Percentiles rank a stretch among this genome's conserved stretches.
Evolutionary conservation across 2,113 vertebrate genomes (phyloP).

Genomic region (Climacteris rufus): DNA sequence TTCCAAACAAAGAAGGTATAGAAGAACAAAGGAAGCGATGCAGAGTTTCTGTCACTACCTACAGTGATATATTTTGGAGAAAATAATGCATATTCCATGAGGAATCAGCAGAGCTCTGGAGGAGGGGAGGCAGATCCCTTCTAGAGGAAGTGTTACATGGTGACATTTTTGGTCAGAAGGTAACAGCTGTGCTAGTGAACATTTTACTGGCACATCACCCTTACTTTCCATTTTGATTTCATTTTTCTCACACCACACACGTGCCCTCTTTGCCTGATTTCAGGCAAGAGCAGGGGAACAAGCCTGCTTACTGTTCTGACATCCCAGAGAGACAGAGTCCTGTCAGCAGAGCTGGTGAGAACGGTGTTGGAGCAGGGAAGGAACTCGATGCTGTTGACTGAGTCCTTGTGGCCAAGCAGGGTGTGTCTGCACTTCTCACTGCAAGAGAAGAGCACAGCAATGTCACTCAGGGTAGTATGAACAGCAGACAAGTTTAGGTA

Average conservation of each 20-base stretch:
- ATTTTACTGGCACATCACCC: not conserved
- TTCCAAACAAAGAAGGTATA: not conserved
- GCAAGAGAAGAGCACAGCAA: not conserved
- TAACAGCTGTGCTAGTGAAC: not conserved
- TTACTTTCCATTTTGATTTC: not conserved
- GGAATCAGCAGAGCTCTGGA: not conserved
- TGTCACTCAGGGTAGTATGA: not conserved
- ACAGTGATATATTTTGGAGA: not conserved
- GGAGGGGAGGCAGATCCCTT: not conserved
- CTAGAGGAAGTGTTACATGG: not conserved
- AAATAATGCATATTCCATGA: not conserved
- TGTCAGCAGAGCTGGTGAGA: slow-evolving; percentile 74
- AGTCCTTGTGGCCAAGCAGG: slow-evolving; percentile 72
- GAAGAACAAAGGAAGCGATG: not conserved
- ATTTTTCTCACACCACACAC: not conserved
- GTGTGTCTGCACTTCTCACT: slow-evolving; percentile 77
- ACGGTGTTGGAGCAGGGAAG: slow-evolving; percentile 70
- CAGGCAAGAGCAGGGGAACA: not conserved
- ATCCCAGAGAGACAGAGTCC: slow-evolving; percentile 73
- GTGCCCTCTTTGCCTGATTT: not conserved
- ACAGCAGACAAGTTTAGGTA: not conserved
- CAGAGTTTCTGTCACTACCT: not conserved
- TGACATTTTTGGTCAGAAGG: not conserved
- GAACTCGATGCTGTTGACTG: slow-evolving; percentile 79
- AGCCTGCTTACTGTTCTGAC: slow-evolving; percentile 48